Evolutionary conservation across 37 sponge, comb jelly and placozoan species (phyloP), one percentile per base, ranked within the genome.

Genomic region (Ephydatia muelleri): DNA sequence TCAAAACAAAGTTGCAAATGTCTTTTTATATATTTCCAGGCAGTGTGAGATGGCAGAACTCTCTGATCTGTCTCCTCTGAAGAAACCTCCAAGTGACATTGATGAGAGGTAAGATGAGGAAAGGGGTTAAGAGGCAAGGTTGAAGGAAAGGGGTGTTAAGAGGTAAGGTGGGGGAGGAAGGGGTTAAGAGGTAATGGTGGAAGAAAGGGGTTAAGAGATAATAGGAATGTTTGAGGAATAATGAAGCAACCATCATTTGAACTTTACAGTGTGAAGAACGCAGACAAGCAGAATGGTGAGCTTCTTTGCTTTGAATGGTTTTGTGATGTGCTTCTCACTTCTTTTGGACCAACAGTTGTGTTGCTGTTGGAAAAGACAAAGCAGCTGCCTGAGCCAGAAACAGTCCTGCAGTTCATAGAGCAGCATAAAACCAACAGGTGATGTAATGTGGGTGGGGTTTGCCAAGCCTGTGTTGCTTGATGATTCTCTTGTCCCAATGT

Each of bases 391-490:
- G 83, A 88, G 29, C 23, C 67, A 11, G 82, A 90, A 9, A 39
- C 33, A 26, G 77, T 85, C 11, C 29, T 48, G 33, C 25, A 65
- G 22, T 90, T 84, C 31, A 21, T 90, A 5, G 66, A 68, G 5
- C 66, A 85, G 28, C 76, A 74, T 9, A 38, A 81, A 49, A 27
- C 32, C 32, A 90, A 90, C 76, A 79, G 64, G 85, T 82, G 22
- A 13, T 9, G 25, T 21, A 25, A 3, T 19, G 47, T 43, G 47
- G 47, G 47, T 4, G 8, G 47, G 8, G 47, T 43, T 43, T 4
- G 4, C 47, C 4, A 43, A 43, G 43, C 6, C 43, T 43, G 43
- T 43, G 43, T 3, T 43, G 43, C 43, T 43, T 6, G 3, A n/a
- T n/a, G n/a, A n/a, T n/a, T n/a, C n/a, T n/a, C n/a, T n/a, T n/a